Base-by-base conservation (phyloP, 2,888 invertebrate species). In the Tanaodytes sp. region DNA sequence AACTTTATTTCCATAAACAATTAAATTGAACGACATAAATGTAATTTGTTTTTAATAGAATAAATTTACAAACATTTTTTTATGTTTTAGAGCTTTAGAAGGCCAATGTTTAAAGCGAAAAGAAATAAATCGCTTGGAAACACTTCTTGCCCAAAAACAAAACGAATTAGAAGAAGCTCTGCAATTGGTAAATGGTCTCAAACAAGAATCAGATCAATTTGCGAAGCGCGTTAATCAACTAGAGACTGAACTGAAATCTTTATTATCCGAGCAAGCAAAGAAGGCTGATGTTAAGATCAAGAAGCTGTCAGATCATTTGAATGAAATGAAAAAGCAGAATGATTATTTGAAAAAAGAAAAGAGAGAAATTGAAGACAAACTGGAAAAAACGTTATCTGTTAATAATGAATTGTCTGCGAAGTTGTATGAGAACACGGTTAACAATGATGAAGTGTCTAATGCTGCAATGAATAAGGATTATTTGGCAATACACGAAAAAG, bases 51-150 rank as follows among this genome's bases (percentile, higher is more conserved):
- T n/a, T n/a, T n/a, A n/a, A n/a, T n/a, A n/a, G n/a, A n/a, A n/a
- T n/a, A n/a, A n/a, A n/a, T n/a, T n/a, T n/a, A n/a, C 9, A 27
- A 27, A 27, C 27, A 27, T 9, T 27, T 8, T 27, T 27, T 27
- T 27, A 37, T 37, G 9, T 33, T 6, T 20, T 45, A 85, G 87
- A 20, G 86, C 86, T 15, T 75, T 88, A 14, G 81, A 81, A 12
- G 85, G 84, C 15, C 85, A 87, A 37, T 86, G 85, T 54, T 76
- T 77, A 1, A 88, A 88, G 71, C 82, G 87, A n/a, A 87, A 87
- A 64, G 87, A 88, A 73, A 87, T 88, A 33, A 85, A 84, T n/a
- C 84, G 83, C 37, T 73, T 88, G 18, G 86, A 87, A 62, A 84
- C 85, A 72, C 78, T 76, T 27, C 65, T 85, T 2, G 73, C 78